phyloP scores from a whole-genome alignment of 1,140 invertebrate species.

The Pseudomyrmex cubaensis region DNA sequence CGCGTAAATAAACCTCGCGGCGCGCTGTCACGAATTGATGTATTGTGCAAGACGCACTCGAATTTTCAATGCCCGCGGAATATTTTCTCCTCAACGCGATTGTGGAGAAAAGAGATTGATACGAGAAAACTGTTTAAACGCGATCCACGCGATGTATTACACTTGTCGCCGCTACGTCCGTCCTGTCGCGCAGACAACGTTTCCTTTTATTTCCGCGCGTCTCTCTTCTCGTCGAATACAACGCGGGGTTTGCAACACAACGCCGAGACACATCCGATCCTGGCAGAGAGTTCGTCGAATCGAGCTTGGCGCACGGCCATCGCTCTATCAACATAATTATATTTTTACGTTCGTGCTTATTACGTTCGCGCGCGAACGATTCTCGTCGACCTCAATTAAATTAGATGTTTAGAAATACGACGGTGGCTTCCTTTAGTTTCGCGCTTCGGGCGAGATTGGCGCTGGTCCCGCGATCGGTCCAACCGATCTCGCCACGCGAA shows the following conservation, averaged over 20 bases:
- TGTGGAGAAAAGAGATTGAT: not conserved
- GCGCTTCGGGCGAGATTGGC: not conserved
- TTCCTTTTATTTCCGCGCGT: constrained; percentile 7
- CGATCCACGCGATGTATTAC: constrained; percentile 53
- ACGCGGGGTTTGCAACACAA: constrained; percentile 76
- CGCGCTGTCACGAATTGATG: not conserved
- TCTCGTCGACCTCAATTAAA: constrained; percentile 40
- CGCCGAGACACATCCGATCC: constrained; percentile 77
- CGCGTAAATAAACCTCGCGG: not conserved
- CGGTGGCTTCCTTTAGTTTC: not conserved
- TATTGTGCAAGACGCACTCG: not conserved
- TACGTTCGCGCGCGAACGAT: constrained; percentile 46
- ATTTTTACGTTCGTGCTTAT: constrained; percentile 74
- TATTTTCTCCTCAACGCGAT: not conserved
- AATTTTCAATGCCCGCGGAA: not conserved
- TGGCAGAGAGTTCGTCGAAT: constrained; percentile 67
- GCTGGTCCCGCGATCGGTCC: not conserved
- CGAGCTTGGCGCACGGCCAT: constrained; percentile 76
- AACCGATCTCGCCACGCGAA: too few relatives aligned
- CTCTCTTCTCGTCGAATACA: constrained; percentile 64
- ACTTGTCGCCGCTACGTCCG: constrained; percentile 32
- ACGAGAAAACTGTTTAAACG: not conserved
- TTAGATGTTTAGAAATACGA: not conserved
- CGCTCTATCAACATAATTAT: constrained; percentile 80
- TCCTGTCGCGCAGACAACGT: constrained; percentile 12